Evolutionary conservation across 2,888 invertebrate species (phyloP), one percentile per base, ranked within the genome.

Genomic region (Acronicta psi): DNA sequence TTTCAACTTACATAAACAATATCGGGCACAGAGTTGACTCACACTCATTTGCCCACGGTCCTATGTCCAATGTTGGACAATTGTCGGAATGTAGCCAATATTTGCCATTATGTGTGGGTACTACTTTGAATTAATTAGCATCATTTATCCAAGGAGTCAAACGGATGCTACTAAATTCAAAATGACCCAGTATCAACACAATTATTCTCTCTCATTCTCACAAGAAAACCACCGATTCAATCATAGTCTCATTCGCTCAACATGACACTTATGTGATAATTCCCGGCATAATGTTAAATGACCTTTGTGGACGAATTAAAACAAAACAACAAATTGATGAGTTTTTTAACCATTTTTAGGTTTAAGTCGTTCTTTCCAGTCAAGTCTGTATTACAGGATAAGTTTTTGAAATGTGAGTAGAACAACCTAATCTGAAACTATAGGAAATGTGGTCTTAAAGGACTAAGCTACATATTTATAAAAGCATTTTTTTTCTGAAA

Each of bases 211-310:
- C 5, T 18, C 53, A 54, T n/a, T 23, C 47, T 43, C 34, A n/a
- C 34, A 18, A 40, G 17, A 17, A 58, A 36, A 47, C 29, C 43
- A 46, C 37, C 31, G 38, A 3, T 43, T n/a, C 58, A 47, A 11
- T 59, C 60, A 43, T 38, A 40, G 43, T 50, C 42, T 14, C 64
- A 59, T 43, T 41, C 53, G 40, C 14, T 41, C 53, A 16, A 20
- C 44, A 37, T 41, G 31, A 25, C 45, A 59, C 64, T 68, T 69
- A 69, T n/a, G 36, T 3, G 25, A 17, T 68, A 68, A 64, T 68
- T 68, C 67, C 67, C 69, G 67, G 67, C 67, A 40, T 50, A 46
- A 37, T 43, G 42, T 42, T 20, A 36, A 34, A 34, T 34, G 18
- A 61, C 43, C 14, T 53, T 42, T 49, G 25, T 55, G 42, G 50